Conservation (phyloP, 1,140 invertebrate species). For the Procambarus virginalis region DNA sequence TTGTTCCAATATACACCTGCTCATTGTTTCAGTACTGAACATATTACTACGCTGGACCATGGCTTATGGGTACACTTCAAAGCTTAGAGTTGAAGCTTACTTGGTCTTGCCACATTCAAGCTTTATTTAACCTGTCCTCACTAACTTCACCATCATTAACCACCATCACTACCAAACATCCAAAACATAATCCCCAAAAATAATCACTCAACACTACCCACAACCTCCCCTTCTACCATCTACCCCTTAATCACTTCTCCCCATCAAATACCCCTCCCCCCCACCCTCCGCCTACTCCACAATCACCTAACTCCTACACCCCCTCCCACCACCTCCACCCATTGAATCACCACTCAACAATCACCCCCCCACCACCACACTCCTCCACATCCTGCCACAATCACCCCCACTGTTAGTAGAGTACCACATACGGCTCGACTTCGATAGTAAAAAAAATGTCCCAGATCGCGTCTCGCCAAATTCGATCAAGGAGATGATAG, state of each 20-base stretch:
- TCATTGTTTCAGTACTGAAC: no score
- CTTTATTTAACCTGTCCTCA: no score
- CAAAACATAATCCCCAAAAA: no score
- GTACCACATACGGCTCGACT: slow-evolving; percentile 45
- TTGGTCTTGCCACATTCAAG: no score
- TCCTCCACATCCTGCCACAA: neutral
- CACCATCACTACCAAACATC: no score
- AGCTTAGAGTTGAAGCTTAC: no score
- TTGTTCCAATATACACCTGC: no score
- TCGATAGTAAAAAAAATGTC: slow-evolving; percentile 50
- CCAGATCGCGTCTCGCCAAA: slow-evolving; percentile 38
- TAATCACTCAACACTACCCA: no score
- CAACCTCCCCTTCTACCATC: neutral
- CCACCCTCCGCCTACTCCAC: neutral
- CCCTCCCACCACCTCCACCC: neutral
- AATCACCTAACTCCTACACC: neutral
- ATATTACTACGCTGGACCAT: no score
- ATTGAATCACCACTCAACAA: neutral
- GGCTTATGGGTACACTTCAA: no score
- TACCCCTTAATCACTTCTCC: neutral
- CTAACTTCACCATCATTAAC: no score
- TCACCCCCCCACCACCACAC: neutral
- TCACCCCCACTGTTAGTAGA: neutral
- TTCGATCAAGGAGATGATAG: slow-evolving; percentile 38
- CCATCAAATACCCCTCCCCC: neutral